Evolutionary conservation across 1,140 invertebrate genomes (phyloP), one percentile per base, ranked within the genome.

Genomic region (Zeugodacus cucurbitae): DNA sequence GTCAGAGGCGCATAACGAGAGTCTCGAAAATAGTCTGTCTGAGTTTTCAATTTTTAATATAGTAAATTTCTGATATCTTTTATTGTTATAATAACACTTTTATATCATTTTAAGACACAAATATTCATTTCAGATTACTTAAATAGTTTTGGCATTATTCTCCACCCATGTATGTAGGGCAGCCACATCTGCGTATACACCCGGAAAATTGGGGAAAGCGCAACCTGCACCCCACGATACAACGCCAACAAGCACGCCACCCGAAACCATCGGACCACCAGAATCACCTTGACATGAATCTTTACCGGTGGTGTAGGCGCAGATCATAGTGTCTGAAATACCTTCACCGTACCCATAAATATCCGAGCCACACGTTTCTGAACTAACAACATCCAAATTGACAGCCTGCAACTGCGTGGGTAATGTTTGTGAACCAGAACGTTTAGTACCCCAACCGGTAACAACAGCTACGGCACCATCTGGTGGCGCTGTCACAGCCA

Each of bases 161-260:
- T 64, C 48, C 17, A 87, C 34, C 88, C 88, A 89, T n/a, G 6
- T 17, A 17, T 74, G 86, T 1, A 87, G 70, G 5, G 20, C 37
- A 44, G 86, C 54, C 14, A 89, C 88, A 44, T 87, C 59, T 57
- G 87, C 4, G 22, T 89, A 89, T 5, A 89, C 74, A 37, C 88
- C 88, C 3, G 88, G 96, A 37, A 92, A 91, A 54, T 91, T 90
- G 26, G 86, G 3, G 14, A 88, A 86, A 1, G 85, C 91, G 78
- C 91, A 92, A 14, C 88, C 94, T 48, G 94, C 93, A 20, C 96
- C 96, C 94, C 95, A 96, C n/a, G 95, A 95, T 0, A 95, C 94
- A 62, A 96, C 92, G 70, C 96, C 96, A 48, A 93, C 91, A 44
- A 94, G 87, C 2, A 74, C 74, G 11, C 90, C 89, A 7, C 91